Evolutionary conservation across 1,140 invertebrate species (phyloP), one percentile per base, ranked within the genome.

Genomic region (Micrasema longulum): DNA sequence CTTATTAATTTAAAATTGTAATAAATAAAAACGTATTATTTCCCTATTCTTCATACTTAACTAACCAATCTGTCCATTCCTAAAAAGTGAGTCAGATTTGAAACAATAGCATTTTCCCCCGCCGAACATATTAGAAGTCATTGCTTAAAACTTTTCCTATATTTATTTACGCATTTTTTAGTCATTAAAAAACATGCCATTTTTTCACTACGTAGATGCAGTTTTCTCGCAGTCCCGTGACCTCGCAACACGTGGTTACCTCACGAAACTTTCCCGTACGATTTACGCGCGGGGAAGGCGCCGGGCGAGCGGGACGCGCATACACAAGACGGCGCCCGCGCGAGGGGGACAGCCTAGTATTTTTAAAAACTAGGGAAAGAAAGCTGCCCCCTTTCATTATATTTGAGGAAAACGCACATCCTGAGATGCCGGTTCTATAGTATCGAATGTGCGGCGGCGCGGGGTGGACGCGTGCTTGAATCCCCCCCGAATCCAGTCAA

Each of bases 301-400:
- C 16, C 35, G 47, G 6, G 31, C 16, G 65, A 68, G 20, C 14
- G 65, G 22, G 65, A 55, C 20, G 35, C 11, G 0, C 31, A 20
- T 55, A 68, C 48, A n/a, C 22, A 55, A 55, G 50, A 41, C 20
- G 57, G 10, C 16, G 45, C 31, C 11, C 16, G 60, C n/a, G 31
- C 11, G 69, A 64, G 47, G 2, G 69, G 31, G 69, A 71, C 47
- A 57, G 47, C 2, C 18, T 11, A 35, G 23, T 43, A 68, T 55
- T 60, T 69, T 71, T 66, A 71, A 70, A 74, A 68, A 74, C 57
- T 43, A 71, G 64, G 73, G 63, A 71, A 75, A 75, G 65, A 68
- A 75, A 71, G 52, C 65, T 57, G 64, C 60, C 66, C 69, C 69
- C 73, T 69, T 31, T 75, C 71, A 69, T 71, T 75, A 71, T 31